Evolutionary conservation across 2,113 vertebrate genomes (phyloP).

Genomic region (Melanocharis versteri): DNA sequence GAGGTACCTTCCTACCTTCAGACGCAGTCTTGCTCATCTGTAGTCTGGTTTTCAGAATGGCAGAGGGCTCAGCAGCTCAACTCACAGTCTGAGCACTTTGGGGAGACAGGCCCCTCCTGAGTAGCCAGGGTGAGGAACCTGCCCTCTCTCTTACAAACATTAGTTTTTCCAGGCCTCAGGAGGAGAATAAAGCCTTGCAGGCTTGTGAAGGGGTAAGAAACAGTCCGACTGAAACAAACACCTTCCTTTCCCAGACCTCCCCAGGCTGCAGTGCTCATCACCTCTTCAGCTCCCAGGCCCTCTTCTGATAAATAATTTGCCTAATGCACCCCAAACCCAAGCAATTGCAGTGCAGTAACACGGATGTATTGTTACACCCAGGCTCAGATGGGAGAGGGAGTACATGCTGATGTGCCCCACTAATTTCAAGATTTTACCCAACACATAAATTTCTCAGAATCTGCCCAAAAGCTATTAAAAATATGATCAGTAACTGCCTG

Average conservation of each 20-base stretch:
- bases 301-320: neutral
- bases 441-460: fast-evolving
- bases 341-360: neutral
- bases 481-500: neutral
- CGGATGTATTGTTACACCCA: neutral
- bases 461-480: neutral
- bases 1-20: neutral
- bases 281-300: neutral
- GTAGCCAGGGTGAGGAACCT: neutral
- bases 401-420: neutral
- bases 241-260: neutral
- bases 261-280: fast-evolving
- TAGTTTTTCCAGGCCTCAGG: neutral
- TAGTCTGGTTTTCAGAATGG: neutral
- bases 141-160: neutral
- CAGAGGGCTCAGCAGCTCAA: neutral
- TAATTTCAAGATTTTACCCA: neutral
- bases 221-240: fast-evolving
- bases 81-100: neutral
- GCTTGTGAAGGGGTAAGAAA: neutral
- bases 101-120: neutral
- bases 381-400: fast-evolving
- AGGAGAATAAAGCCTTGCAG: neutral
- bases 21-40: neutral
- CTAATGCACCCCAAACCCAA: neutral